A percentile compares a stretch with the other conserved stretches of the same genome.
Evolutionary conservation across 1,140 invertebrate genomes (phyloP).

Genomic region (Leptonema lineaticorne): DNA sequence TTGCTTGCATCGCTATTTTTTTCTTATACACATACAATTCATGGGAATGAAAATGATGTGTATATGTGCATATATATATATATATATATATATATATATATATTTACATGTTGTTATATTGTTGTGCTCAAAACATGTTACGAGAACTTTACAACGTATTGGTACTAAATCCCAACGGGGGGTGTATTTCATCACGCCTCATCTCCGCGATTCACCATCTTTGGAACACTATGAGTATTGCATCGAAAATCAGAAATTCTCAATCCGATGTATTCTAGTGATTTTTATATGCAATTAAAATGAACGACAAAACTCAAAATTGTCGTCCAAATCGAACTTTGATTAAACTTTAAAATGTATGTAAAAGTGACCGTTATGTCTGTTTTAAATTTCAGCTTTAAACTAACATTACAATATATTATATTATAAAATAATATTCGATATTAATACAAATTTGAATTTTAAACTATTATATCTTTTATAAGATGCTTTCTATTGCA

Average conservation of each 20-base stretch:
- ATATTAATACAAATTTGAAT: no score
- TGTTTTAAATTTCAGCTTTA: no score
- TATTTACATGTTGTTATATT: not conserved
- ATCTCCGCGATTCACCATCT: slow-evolving; percentile 20
- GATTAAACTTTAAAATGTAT: no score
- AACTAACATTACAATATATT: no score
- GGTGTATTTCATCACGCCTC: slow-evolving; percentile 25
- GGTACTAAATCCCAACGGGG: slow-evolving; percentile 19
- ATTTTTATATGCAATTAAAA: not conserved
- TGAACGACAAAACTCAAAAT: not conserved
- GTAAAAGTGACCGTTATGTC: no score
- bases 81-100: not conserved
- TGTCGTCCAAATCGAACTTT: no score
- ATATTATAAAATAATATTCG: no score
- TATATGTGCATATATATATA: not conserved
- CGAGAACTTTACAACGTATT: slow-evolving; percentile 12
- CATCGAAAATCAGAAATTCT: not conserved
- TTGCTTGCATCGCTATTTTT: no score
- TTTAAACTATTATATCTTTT: no score
- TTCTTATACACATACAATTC: no score
- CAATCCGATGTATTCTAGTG: not conserved
- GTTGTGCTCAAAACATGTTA: slow-evolving; percentile 7
- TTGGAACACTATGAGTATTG: slow-evolving; percentile 17
- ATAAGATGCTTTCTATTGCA: no score
- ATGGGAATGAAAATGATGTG: no score